Base-by-base conservation (phyloP, 2,113 vertebrate genomes). In the Rhinoptilus africanus region DNA sequence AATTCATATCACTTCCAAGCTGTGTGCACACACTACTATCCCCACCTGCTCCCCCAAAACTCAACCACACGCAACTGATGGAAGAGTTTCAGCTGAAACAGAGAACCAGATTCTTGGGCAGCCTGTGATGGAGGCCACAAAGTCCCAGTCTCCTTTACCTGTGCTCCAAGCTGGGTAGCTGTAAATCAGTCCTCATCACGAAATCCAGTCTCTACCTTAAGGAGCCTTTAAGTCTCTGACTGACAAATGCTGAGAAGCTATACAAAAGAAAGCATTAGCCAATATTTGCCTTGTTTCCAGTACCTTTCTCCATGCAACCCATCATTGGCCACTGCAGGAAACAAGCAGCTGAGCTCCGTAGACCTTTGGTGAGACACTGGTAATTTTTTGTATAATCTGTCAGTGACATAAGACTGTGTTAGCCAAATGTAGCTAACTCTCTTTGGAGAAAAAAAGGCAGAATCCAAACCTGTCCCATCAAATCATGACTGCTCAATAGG, bases 1-100 rank as follows among this genome's bases (percentile, higher is more conserved):
- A 96, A 97, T 96, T 96, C 88, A 88, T 79, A 92, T 92, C 80
- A 91, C 88, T 97, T 96, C 80, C 94, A 97, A 97, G 53, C 92
- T 93, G 92, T 62, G 43, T 85, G 85, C 86, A 87, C 79, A 91
- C 71, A 92, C 90, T 93, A 92, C 95, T 95, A 91, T 82, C 64
- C 67, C 69, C 86, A 84, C 79, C 51, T 60, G 82, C 50, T 92
- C 63, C 43, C 88, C 73, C 54, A 82, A 89, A 95, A 85, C 24
- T 68, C 41, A 93, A 48, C 32, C 39, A 73, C 66, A 87, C 1
- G 22, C 39, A 66, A 45, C 43, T 82, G 45, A 56, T 9, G 37
- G 48, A 78, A 74, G 62, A 78, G 26, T 68, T 85, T 72, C 5
- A 20, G 8, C 23, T 13, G 11, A 82, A 93, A 89, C 22, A 71